These are phyloP conservation scores for Eupithecia vulgata DNA, from an alignment of 2,888 invertebrate genomes.

Conservation along the genomic window DNA sequence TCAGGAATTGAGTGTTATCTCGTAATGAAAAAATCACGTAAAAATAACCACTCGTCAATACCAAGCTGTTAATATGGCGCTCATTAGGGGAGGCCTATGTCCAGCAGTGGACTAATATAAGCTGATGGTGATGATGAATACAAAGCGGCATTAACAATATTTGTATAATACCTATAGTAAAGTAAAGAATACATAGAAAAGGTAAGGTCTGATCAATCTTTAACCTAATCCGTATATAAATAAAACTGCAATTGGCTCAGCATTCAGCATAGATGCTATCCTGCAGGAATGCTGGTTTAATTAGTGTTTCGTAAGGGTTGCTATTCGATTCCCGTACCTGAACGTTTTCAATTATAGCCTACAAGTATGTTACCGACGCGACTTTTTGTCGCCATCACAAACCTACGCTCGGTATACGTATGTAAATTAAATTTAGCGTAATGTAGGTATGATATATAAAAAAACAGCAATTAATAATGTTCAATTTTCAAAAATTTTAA, in stretches of 20 bases:
- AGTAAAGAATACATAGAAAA: background rate
- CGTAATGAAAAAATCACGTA: no score
- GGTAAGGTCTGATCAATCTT: background rate
- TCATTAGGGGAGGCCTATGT: no score
- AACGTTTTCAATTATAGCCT: slow-evolving; percentile 16
- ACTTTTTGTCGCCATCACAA: slow-evolving; percentile 3
- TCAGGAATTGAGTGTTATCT: no score
- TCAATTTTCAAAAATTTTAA: background rate
- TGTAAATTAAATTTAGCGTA: background rate
- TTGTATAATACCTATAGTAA: background rate
- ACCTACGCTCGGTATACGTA: no score
- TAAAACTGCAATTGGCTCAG: background rate
- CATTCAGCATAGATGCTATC: slow-evolving; percentile 27
- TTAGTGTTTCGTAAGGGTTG: slow-evolving; percentile 28
- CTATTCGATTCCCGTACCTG: slow-evolving; percentile 19
- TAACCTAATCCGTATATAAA: background rate
- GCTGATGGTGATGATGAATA: no score
- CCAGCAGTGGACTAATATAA: no score
- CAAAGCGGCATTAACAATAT: background rate
- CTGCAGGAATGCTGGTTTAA: slow-evolving; percentile 33
- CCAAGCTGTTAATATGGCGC: no score
- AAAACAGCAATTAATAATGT: background rate
- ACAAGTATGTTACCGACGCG: background rate
- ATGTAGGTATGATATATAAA: no score
- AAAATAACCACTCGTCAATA: background rate